phyloP scores from a whole-genome alignment of 2,113 vertebrate genomes.

The Gyps fulvus region DNA sequence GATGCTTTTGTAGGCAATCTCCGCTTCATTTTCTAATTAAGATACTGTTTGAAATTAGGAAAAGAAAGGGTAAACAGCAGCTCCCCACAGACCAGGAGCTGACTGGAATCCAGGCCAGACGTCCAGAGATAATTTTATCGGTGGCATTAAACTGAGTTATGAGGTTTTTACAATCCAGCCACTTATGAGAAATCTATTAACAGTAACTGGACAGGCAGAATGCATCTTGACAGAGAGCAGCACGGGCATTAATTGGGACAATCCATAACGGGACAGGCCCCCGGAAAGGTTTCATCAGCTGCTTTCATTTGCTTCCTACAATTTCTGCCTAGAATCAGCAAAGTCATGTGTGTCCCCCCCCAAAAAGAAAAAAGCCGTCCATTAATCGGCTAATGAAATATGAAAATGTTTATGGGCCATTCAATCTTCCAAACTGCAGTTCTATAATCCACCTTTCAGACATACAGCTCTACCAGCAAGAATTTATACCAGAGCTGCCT shows the following conservation, averaged over 20 bases:
- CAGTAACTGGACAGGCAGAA: conserved; percentile 79
- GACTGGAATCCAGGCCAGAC: conserved; percentile 70
- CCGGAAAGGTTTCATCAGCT: conserved; percentile 66
- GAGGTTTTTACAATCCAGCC: conserved; percentile 81
- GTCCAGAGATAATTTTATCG: conserved; percentile 79
- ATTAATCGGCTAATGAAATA: conserved; percentile 84
- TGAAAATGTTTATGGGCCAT: conserved; percentile 83
- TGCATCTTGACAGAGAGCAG: conserved; percentile 65
- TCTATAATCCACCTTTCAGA: conserved; percentile 80
- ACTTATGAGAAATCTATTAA: conserved; percentile 85
- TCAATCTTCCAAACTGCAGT: conserved; percentile 80
- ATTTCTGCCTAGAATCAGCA: conserved; percentile 81
- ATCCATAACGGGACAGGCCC: conserved; percentile 72
- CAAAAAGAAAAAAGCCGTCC: conserved; percentile 62
- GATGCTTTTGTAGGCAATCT: background rate
- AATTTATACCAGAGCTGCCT: conserved; percentile 71
- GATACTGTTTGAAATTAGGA: background rate
- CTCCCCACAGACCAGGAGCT: background rate
- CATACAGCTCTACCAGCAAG: conserved; percentile 66
- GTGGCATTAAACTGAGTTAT: conserved; percentile 82
- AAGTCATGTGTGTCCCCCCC: conserved; percentile 12
- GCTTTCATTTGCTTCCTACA: conserved; percentile 69
- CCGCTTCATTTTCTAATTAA: background rate
- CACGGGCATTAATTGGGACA: conserved; percentile 75
- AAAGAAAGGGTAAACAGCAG: conserved; percentile 42